phyloP scores from a whole-genome alignment of 2,888 invertebrate genomes.

The Spilosoma lubricipeda region DNA sequence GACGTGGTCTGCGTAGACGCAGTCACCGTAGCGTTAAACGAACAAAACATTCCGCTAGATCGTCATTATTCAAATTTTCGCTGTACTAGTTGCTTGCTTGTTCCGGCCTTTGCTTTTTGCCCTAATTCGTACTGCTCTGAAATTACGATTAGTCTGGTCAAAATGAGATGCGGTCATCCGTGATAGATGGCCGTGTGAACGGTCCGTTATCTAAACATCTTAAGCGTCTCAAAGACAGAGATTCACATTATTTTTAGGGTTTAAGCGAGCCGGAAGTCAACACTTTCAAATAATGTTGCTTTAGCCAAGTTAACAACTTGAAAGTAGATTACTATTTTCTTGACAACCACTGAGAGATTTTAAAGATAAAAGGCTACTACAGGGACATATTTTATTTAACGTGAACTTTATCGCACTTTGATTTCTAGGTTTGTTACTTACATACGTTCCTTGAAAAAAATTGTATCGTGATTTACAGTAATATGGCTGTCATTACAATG shows the following conservation, averaged over 20 bases:
- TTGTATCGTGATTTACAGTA: too few relatives aligned
- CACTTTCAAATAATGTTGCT: slow-evolving; percentile 42
- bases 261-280: slow-evolving; percentile 41
- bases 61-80: slow-evolving; percentile 85
- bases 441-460: too few relatives aligned
- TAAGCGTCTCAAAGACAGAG: slow-evolving; percentile 63
- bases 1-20: slow-evolving; percentile 61
- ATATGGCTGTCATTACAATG: too few relatives aligned
- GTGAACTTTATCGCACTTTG: too few relatives aligned
- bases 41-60: slow-evolving; percentile 82
- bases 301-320: slow-evolving; percentile 26
- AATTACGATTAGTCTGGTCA: slow-evolving; percentile 83
- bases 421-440: too few relatives aligned
- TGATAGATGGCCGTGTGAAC: slow-evolving; percentile 83
- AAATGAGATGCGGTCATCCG: slow-evolving; percentile 82
- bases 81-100: slow-evolving; percentile 84
- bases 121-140: slow-evolving; percentile 81
- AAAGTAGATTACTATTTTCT: slow-evolving; percentile 32
- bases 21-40: slow-evolving; percentile 79
- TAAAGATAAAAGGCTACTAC: neutral
- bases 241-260: slow-evolving; percentile 38
- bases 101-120: slow-evolving; percentile 83
- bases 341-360: slow-evolving; percentile 17
- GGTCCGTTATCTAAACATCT: slow-evolving; percentile 78
- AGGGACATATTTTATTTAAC: too few relatives aligned